A percentile compares a stretch with the other conserved stretches of the same genome.
phyloP scores from a whole-genome alignment of 2,797 vertebrate genomes.

The Halcyon chelicuti region DNA sequence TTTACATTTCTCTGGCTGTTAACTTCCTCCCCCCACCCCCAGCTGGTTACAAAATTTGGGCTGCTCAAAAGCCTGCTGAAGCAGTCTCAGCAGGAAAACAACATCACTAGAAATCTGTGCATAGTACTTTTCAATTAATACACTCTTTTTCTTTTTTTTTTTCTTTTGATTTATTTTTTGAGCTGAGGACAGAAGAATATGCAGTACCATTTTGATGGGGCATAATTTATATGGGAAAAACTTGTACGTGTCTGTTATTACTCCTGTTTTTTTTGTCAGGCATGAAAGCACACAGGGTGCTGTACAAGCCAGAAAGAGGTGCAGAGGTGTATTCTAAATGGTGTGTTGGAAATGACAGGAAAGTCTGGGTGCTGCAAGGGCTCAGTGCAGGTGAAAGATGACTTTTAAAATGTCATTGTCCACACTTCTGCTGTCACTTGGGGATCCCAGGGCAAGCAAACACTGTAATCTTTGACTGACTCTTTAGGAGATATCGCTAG shows the following conservation, averaged over 20 bases:
- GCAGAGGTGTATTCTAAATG: background rate
- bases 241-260: background rate
- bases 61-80: background rate
- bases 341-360: background rate
- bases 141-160: background rate
- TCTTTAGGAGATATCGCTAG: conserved; percentile 16
- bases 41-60: background rate
- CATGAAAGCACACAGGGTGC: background rate
- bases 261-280: background rate
- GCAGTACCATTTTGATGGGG: background rate
- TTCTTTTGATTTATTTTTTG: background rate
- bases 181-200: background rate
- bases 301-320: background rate
- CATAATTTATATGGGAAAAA: background rate
- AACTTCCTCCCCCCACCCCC: rapidly evolving
- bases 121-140: background rate
- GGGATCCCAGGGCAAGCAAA: conserved; percentile 9
- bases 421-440: background rate
- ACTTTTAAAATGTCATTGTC: background rate
- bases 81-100: background rate
- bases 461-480: conserved; percentile 33
- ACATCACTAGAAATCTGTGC: background rate
- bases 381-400: background rate
- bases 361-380: background rate
- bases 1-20: conserved; percentile 1